phyloP scores from a whole-genome alignment of 2,888 invertebrate species.

The Desoria tigrina region DNA sequence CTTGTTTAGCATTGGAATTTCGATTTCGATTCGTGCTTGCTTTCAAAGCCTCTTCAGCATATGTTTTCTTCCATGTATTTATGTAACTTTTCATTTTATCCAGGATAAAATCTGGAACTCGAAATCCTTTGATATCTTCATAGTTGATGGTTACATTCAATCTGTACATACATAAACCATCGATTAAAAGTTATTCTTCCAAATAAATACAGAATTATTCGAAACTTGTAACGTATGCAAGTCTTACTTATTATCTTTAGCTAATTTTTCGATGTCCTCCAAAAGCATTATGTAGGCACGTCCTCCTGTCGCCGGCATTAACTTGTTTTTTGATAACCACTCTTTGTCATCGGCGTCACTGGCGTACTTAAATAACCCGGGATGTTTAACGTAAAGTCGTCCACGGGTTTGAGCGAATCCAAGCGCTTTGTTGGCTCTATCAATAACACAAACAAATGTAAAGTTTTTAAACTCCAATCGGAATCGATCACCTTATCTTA shows the following conservation, averaged over 20 bases:
- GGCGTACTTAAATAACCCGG: constrained; percentile 73
- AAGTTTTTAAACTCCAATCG: no score
- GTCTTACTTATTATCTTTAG: constrained; percentile 69
- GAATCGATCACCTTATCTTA: no score
- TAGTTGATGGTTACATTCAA: constrained; percentile 53
- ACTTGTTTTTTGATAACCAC: constrained; percentile 74
- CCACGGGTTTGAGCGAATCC: constrained; percentile 76
- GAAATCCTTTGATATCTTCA: constrained; percentile 72
- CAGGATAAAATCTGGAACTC: constrained; percentile 72
- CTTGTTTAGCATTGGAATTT: constrained; percentile 26
- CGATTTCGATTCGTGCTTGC: constrained; percentile 29
- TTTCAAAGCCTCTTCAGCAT: constrained; percentile 51
- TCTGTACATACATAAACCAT: constrained; percentile 35
- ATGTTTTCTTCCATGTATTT: constrained; percentile 55
- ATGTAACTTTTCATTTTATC: constrained; percentile 73
- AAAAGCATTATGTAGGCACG: constrained; percentile 77
- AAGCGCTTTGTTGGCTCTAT: constrained; percentile 68
- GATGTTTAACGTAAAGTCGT: constrained; percentile 73
- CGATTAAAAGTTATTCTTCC: neutral
- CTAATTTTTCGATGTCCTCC: constrained; percentile 75
- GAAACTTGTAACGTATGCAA: neutral
- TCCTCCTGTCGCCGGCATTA: constrained; percentile 76
- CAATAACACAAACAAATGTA: no score
- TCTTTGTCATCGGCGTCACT: constrained; percentile 79
- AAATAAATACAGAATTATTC: neutral